Base-by-base conservation (phyloP, 1,140 invertebrate genomes). In the Propsilocerus akamusi region DNA sequence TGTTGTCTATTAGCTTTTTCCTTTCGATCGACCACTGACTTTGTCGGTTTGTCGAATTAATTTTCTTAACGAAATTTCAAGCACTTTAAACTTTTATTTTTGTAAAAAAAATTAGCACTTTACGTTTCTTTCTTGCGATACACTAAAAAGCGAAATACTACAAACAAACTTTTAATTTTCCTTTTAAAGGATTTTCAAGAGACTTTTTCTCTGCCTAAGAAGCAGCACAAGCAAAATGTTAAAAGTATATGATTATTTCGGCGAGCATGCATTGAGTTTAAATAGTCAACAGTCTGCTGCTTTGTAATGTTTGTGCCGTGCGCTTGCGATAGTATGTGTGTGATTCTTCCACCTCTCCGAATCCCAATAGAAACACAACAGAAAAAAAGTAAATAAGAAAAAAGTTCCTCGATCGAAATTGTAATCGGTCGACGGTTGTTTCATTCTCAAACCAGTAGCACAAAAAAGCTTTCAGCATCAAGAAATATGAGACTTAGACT, bases 171-270 rank as follows among this genome's bases (percentile, higher is more conserved):
- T 41, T 20, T 3, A 41, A 14, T 41, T 41, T 20, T 20, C 17
- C 22, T 41, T 17, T 8, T 3, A 30, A 30, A 30, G 10, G 22
- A 41, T 41, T 20, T 41, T 30, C 14, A n/a, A n/a, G n/a, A n/a
- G n/a, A 41, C 34, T 41, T 5, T 41, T 41, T 41, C 34, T 41
- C 34, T 41, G 34, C 34, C 20, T 41, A n/a, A 41, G 34, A 41
- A 41, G 34, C 34, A 41, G 34, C 34, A 41, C 34, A 41, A 41
- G 34, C 34, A 41, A 41, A 41, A 41, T 41, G 10, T 20, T 41
- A 41, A 41, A 41, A 41, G 34, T 41, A 41, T 41, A 41, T 41
- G 34, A 41, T 41, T 41, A 41, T 41, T 41, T 41, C 34, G 34
- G 34, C 34, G 17, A 20, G 14, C 22, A 20, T 41, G 34, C 34